phyloP scores from a whole-genome alignment of 1,140 invertebrate species.

The Pteromalus puparum region DNA sequence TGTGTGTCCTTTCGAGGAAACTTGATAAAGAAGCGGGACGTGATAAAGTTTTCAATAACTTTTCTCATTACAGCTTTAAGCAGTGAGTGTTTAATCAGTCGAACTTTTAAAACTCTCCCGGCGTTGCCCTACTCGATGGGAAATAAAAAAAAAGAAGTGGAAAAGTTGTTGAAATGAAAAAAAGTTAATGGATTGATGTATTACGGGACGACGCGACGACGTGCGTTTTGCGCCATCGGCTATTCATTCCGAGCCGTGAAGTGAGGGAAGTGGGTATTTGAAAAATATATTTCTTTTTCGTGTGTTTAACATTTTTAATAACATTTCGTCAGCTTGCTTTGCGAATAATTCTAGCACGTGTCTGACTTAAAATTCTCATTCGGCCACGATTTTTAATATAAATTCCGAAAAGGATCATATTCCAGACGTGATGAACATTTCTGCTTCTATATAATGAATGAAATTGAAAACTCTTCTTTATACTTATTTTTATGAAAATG shows the following conservation, averaged over 20 bases:
- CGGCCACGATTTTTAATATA: too few species aligned
- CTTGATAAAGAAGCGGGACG: background rate
- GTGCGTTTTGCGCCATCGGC: background rate
- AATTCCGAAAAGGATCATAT: too few species aligned
- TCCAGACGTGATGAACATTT: too few species aligned
- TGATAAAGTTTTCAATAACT: background rate
- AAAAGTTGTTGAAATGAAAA: background rate
- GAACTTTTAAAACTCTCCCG: background rate
- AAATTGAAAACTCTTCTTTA: too few species aligned
- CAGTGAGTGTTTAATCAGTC: slow-evolving; percentile 9
- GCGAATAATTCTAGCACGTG: too few species aligned
- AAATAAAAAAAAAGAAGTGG: background rate
- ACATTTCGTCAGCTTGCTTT: too few species aligned
- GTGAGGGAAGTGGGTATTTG: background rate
- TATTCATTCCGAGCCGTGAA: background rate
- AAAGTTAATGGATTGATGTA: slow-evolving; percentile 4
- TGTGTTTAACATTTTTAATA: background rate
- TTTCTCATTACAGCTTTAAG: slow-evolving; percentile 4
- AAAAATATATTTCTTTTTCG: background rate
- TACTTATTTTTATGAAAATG: too few species aligned
- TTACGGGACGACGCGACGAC: background rate
- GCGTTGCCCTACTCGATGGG: background rate
- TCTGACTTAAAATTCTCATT: too few species aligned
- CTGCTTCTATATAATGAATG: too few species aligned
- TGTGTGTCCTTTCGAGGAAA: background rate